Conservation (phyloP, 2,888 invertebrate genomes). For the Sinotaia quadrata region DNA sequence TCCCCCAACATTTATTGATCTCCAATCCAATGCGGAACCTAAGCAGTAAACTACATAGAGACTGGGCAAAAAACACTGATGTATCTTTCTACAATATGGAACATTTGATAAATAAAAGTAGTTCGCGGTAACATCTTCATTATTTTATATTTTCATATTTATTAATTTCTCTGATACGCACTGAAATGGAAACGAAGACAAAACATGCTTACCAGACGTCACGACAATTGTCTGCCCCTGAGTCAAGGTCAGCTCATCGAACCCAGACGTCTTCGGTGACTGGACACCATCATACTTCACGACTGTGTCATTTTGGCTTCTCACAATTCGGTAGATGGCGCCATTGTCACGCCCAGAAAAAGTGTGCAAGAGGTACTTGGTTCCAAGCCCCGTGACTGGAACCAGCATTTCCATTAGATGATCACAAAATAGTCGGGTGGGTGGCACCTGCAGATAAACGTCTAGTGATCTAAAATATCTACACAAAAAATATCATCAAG, state of each 20-base stretch:
- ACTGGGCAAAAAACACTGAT: no score
- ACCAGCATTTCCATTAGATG: slow-evolving; percentile 22
- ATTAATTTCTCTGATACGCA: no score
- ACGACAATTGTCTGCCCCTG: not conserved
- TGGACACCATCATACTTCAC: not conserved
- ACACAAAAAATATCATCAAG: no score
- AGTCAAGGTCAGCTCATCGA: not conserved
- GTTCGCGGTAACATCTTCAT: no score
- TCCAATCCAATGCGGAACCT: no score
- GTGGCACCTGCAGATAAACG: slow-evolving; percentile 1
- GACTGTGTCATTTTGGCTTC: not conserved
- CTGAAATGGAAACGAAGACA: no score
- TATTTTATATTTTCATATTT: no score
- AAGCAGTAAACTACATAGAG: no score
- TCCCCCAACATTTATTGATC: no score
- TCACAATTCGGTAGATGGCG: slow-evolving; percentile 12
- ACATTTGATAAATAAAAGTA: no score
- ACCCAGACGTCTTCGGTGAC: not conserved
- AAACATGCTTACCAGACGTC: not conserved
- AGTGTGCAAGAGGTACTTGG: slow-evolving; percentile 17
- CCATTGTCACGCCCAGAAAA: slow-evolving; percentile 3
- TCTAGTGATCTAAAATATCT: no score
- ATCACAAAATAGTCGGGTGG: not conserved
- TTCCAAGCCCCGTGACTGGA: slow-evolving; percentile 13
- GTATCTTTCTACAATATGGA: no score